Evolutionary conservation across 2,113 vertebrate genomes (phyloP).

Genomic region (Thermophis baileyi): DNA sequence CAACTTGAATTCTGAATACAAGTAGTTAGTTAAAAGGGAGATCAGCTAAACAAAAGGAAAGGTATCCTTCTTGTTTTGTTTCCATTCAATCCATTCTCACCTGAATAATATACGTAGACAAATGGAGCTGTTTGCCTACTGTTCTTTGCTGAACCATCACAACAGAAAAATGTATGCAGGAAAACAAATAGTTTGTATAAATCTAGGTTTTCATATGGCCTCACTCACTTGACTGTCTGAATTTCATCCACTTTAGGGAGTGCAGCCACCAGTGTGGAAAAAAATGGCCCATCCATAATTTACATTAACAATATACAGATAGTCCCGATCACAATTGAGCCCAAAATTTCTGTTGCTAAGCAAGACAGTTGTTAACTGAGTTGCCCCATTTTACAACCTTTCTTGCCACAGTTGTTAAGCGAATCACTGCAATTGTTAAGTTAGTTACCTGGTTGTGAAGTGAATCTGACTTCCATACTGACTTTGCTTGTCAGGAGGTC

Average conservation of each 20-base stretch:
- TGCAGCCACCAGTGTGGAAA: neutral
- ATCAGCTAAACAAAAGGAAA: neutral
- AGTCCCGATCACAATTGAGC: neutral
- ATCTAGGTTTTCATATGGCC: neutral
- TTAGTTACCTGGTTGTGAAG: neutral
- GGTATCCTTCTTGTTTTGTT: neutral
- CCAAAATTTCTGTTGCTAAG: neutral
- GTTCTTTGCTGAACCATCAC: neutral
- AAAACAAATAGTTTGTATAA: neutral
- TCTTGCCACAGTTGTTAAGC: neutral
- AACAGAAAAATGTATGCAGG: neutral
- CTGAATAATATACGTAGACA: neutral
- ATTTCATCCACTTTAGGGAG: neutral
- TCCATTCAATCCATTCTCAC: neutral
- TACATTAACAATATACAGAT: neutral
- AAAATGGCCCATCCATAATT: neutral
- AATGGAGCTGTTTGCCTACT: neutral
- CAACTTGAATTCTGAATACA: neutral
- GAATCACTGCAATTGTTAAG: neutral
- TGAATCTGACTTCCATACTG: neutral
- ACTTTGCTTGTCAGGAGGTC: neutral
- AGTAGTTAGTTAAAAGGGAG: neutral
- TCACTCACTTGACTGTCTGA: neutral
- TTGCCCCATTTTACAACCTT: neutral
- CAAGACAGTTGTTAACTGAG: neutral